phyloP scores from a whole-genome alignment of 2,888 invertebrate genomes.

The Drosophila koepferae region DNA sequence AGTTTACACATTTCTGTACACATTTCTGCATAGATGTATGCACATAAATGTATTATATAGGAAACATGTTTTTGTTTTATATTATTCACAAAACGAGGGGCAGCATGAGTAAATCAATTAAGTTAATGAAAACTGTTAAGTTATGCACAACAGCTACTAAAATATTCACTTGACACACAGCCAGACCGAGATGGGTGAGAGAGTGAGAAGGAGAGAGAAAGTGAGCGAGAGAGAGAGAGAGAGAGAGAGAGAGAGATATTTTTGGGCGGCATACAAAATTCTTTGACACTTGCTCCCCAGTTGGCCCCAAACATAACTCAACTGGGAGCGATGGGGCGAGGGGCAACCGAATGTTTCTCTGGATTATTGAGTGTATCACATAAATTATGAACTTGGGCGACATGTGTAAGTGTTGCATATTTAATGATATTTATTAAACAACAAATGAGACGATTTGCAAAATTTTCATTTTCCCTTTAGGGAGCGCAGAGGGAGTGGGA shows the following conservation, averaged over 20 bases:
- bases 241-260: slow-evolving; percentile 14
- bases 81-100: neutral
- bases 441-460: slow-evolving; percentile 32
- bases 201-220: neutral
- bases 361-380: slow-evolving; percentile 51
- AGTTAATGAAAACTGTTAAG: slow-evolving; percentile 66
- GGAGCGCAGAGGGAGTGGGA: neutral
- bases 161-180: slow-evolving; percentile 52
- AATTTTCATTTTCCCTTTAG: neutral
- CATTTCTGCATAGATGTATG: neutral
- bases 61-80: neutral
- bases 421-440: slow-evolving; percentile 54
- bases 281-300: slow-evolving; percentile 56
- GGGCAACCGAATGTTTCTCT: neutral
- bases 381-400: slow-evolving; percentile 49
- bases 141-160: slow-evolving; percentile 52
- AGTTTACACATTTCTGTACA: neutral
- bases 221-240: neutral
- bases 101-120: slow-evolving; percentile 55
- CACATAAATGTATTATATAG: neutral
- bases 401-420: slow-evolving; percentile 56
- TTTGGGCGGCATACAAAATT: slow-evolving; percentile 43
- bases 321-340: neutral
- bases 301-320: slow-evolving; percentile 36
- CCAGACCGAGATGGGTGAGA: neutral